phyloP scores from a whole-genome alignment of 2,113 vertebrate species.

The Reinhardtius hippoglossoides region DNA sequence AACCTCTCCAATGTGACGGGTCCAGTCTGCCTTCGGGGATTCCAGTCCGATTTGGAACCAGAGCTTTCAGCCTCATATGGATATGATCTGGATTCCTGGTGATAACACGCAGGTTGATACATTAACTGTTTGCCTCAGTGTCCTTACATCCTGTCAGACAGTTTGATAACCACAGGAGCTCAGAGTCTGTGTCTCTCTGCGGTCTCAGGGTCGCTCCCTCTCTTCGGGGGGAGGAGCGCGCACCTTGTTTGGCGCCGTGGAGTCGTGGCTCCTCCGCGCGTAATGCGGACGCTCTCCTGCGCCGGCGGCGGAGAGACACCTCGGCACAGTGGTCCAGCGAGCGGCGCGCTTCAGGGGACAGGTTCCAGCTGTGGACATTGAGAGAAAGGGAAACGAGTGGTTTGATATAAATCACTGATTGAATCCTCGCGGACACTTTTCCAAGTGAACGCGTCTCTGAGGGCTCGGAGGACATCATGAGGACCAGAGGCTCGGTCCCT shows the following conservation, averaged over 20 bases:
- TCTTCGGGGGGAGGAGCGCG: constrained; percentile 42
- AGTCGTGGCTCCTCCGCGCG: constrained; percentile 23
- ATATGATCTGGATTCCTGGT: too few relatives aligned
- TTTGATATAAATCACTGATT: neutral
- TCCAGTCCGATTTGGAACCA: too few relatives aligned
- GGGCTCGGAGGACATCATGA: too few relatives aligned
- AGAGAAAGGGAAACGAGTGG: neutral
- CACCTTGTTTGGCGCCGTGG: constrained; percentile 29
- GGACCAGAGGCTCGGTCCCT: neutral
- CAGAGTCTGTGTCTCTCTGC: neutral
- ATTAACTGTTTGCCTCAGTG: too few relatives aligned
- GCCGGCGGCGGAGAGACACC: neutral
- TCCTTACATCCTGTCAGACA: too few relatives aligned
- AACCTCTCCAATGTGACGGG: too few relatives aligned
- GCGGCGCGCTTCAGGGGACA: constrained; percentile 1
- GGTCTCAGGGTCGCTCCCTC: too few relatives aligned
- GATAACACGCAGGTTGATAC: too few relatives aligned
- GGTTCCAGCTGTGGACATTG: neutral
- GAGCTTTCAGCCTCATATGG: too few relatives aligned
- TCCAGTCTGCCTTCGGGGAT: too few relatives aligned
- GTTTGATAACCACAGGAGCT: too few relatives aligned
- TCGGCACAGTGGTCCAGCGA: neutral
- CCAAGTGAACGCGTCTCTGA: too few relatives aligned
- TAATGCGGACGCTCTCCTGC: constrained; percentile 11
- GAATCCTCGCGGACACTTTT: constrained; percentile 7